Conservation (phyloP, 1,140 invertebrate species). For the Panagrolaimus sp. region DNA sequence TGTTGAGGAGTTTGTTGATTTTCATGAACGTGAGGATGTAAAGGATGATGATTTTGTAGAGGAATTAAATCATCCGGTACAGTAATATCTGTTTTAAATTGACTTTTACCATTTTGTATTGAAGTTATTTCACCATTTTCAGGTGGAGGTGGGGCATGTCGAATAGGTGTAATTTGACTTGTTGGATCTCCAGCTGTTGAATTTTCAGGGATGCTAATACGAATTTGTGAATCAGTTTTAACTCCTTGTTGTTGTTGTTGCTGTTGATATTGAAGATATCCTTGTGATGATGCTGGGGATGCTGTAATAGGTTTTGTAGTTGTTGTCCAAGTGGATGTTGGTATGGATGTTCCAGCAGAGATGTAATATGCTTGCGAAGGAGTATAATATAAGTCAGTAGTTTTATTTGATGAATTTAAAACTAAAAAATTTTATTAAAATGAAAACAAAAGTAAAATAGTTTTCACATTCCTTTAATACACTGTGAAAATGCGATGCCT, state of each 20-base stretch:
- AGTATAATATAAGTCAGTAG: background rate
- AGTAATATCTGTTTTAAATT: slow-evolving; percentile 47
- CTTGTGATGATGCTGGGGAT: background rate
- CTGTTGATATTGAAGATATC: background rate
- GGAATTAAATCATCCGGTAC: slow-evolving; percentile 47
- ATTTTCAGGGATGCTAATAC: slow-evolving; percentile 7
- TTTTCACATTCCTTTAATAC: too few relatives aligned
- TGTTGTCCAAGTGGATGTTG: slow-evolving; percentile 8
- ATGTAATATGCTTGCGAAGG: slow-evolving; percentile 9
- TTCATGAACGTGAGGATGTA: slow-evolving; percentile 15
- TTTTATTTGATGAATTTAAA: too few relatives aligned
- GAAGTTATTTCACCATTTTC: background rate
- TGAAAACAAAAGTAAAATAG: too few relatives aligned
- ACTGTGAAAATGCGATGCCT: too few relatives aligned
- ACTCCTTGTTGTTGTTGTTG: background rate
- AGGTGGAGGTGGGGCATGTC: slow-evolving; percentile 45
- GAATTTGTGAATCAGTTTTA: slow-evolving; percentile 10
- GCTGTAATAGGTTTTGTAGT: background rate
- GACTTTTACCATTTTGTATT: slow-evolving; percentile 20
- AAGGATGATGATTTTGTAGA: slow-evolving; percentile 14
- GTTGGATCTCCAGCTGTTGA: background rate
- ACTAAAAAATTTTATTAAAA: too few relatives aligned
- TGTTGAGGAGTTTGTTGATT: slow-evolving; percentile 2
- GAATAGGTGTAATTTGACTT: slow-evolving; percentile 39
- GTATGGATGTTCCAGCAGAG: background rate